These are phyloP conservation scores for Chymomyza fuscimana DNA, from an alignment of 2,888 invertebrate species.

Conservation along the genomic window DNA sequence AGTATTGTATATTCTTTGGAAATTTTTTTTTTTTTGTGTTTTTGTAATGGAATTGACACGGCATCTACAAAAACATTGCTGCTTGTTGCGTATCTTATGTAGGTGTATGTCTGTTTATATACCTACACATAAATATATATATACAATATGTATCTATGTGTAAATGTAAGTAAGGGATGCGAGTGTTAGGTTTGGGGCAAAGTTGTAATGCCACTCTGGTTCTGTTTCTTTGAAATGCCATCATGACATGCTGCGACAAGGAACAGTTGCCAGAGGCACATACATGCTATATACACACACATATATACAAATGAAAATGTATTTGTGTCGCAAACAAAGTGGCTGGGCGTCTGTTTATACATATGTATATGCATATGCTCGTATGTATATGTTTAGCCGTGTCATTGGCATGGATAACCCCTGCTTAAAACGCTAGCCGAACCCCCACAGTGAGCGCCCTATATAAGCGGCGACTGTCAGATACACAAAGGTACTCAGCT, in stretches of 20 bases:
- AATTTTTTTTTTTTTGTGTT: background rate
- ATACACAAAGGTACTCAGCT: background rate
- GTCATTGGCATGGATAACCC: too few relatives aligned
- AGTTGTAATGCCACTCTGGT: background rate
- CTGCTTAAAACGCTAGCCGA: background rate
- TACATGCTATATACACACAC: background rate
- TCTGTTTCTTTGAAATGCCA: background rate
- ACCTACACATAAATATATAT: too few relatives aligned
- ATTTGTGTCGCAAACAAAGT: background rate
- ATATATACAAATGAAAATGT: background rate
- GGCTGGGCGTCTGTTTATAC: background rate
- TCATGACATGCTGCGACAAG: background rate
- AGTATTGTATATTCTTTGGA: background rate
- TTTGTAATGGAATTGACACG: background rate
- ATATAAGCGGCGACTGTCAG: background rate
- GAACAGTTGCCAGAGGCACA: background rate
- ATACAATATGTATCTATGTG: background rate
- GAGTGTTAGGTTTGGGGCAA: background rate
- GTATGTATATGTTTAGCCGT: background rate
- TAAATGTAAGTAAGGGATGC: background rate
- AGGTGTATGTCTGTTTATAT: background rate
- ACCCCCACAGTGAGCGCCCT: conserved; percentile 1
- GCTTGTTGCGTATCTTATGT: background rate
- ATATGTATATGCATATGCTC: background rate
- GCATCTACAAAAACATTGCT: background rate